These are phyloP conservation scores for Plutella xylostella DNA, from an alignment of 2,888 invertebrate genomes.

Conservation along the genomic window DNA sequence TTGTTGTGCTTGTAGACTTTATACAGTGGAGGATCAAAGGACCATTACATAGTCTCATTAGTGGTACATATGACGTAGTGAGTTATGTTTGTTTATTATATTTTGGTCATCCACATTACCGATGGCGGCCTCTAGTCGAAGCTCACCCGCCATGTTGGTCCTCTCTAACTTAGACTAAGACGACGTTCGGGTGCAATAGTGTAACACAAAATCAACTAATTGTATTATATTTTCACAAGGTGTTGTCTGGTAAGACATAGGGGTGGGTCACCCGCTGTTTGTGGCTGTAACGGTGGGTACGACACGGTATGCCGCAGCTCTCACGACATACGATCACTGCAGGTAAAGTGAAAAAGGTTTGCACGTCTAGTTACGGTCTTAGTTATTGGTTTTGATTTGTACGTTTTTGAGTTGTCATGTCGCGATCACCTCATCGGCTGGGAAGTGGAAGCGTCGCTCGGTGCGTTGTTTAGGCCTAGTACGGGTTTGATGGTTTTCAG, in stretches of 20 bases:
- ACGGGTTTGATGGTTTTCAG: too few relatives aligned
- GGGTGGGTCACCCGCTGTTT: conserved; percentile 64
- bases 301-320: conserved; percentile 45
- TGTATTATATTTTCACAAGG: conserved; percentile 69
- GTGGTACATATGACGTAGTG: conserved; percentile 48
- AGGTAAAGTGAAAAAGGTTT: conserved; percentile 67
- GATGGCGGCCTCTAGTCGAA: conserved; percentile 27
- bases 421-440: conserved; percentile 58
- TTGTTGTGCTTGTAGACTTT: conserved; percentile 56
- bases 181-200: conserved; percentile 48
- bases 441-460: conserved; percentile 57
- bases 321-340: conserved; percentile 42
- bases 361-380: conserved; percentile 43
- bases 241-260: conserved; percentile 70
- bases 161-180: conserved; percentile 45
- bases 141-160: conserved; percentile 33
- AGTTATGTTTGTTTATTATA: conserved; percentile 38
- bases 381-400: conserved; percentile 44
- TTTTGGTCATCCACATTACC: conserved; percentile 26
- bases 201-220: conserved; percentile 67
- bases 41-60: conserved; percentile 38
- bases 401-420: conserved; percentile 44
- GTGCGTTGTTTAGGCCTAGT: too few relatives aligned
- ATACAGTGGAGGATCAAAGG: conserved; percentile 51
- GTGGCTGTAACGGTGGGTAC: conserved; percentile 61